Conservation (phyloP, 1,140 invertebrate species). For the Scaptomyza hsui region DNA sequence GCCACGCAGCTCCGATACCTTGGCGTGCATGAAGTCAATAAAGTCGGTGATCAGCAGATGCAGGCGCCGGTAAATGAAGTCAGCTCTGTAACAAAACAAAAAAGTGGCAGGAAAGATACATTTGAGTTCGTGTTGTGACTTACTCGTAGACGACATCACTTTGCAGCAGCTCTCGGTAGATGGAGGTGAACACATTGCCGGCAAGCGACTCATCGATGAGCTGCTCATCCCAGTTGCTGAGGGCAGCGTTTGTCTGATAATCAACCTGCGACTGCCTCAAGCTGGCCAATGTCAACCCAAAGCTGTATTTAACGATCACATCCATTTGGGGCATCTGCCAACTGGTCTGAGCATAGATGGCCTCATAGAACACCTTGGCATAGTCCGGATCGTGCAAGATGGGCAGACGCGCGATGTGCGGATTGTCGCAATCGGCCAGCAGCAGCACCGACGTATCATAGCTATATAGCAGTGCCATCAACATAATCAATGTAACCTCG, state of each 20-base stretch:
- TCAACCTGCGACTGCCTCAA: constrained; percentile 85
- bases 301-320: constrained; percentile 90
- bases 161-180: constrained; percentile 89
- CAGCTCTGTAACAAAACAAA: constrained; percentile 35
- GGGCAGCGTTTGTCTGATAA: constrained; percentile 49
- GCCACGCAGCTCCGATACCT: constrained; percentile 90
- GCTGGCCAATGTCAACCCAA: constrained; percentile 92
- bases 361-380: constrained; percentile 86
- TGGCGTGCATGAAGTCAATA: constrained; percentile 95
- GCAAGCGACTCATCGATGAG: constrained; percentile 91
- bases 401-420: constrained; percentile 89
- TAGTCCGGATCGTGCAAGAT: constrained; percentile 89
- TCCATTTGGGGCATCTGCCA: constrained; percentile 89
- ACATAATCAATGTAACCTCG: constrained; percentile 89
- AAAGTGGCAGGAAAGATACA: too few relatives aligned
- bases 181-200: constrained; percentile 92
- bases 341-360: constrained; percentile 68
- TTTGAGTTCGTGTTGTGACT: too few relatives aligned
- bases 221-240: constrained; percentile 90
- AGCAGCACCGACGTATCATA: constrained; percentile 93
- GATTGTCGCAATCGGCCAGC: constrained; percentile 87
- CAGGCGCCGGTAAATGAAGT: constrained; percentile 92
- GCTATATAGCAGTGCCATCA: constrained; percentile 93
- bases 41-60: constrained; percentile 96
- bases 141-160: constrained; percentile 89